Evolutionary conservation across 2,888 invertebrate genomes (phyloP).

Genomic region (Daptonema setosum): DNA sequence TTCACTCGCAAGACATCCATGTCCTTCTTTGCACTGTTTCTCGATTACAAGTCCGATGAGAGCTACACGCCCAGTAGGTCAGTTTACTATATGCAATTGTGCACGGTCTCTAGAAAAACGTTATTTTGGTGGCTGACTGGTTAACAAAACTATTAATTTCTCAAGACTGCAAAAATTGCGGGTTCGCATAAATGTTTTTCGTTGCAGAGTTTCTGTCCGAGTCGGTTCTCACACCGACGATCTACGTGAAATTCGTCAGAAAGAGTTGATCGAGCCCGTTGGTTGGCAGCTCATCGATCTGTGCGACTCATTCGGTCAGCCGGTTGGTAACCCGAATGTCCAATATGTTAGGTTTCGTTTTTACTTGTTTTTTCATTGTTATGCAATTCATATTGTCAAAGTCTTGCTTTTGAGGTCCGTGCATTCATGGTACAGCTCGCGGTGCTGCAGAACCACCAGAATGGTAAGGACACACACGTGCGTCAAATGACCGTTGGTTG

Average conservation of each 20-base stretch:
- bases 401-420: constrained; percentile 37
- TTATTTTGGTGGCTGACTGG: too few relatives aligned
- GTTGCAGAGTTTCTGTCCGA: constrained; percentile 59
- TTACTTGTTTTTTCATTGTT: not conserved
- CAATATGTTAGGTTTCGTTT: not conserved
- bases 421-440: constrained; percentile 92
- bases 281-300: constrained; percentile 89
- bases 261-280: constrained; percentile 74
- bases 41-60: constrained; percentile 91
- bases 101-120: too few relatives aligned
- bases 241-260: constrained; percentile 76
- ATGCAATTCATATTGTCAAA: not conserved
- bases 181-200: too few relatives aligned
- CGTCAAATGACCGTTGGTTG: constrained; percentile 55
- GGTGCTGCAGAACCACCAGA: constrained; percentile 90
- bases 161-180: too few relatives aligned
- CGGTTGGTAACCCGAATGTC: constrained; percentile 3
- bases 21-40: constrained; percentile 80
- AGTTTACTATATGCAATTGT: too few relatives aligned
- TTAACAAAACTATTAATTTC: too few relatives aligned
- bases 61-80: constrained; percentile 82
- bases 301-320: constrained; percentile 43
- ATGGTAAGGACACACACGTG: constrained; percentile 93
- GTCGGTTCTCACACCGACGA: constrained; percentile 91
- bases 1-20: constrained; percentile 83